Base-by-base conservation (phyloP, 2,797 vertebrate genomes). In the Botia kubotai region DNA sequence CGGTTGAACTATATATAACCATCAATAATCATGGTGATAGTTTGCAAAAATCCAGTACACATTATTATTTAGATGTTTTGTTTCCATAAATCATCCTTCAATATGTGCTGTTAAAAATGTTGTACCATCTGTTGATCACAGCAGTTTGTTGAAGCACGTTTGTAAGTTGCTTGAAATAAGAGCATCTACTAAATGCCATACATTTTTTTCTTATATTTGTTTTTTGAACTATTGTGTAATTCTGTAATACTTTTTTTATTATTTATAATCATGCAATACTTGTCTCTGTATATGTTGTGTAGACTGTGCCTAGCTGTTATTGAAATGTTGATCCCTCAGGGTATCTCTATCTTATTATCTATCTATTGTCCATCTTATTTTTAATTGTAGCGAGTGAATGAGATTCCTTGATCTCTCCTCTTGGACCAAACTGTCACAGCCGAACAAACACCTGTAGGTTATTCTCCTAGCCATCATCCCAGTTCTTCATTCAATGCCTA, bases 401-500 rank as follows among this genome's bases (percentile, higher is more conserved):
- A 82, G 17, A 72, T 53, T 74, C 14, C 19, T 72, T 62, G 55
- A 23, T 17, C 17, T 72, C 26, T 67, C 19, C 46, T 74, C 12
- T 79, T 50, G 81, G 46, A 72, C 26, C 52, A 48, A 68, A n/a
- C 77, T 19, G n/a, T 77, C 43, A 67, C 29, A 26, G 26, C 79
- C 10, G 29, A 12, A 62, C 53, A 53, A 19, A 19, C 14, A 39
- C 69, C 29, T 55, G 62, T 48, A 57, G 48, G 33, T 65, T 1
- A 60, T 87, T 84, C 87, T 82, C 83, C 39, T 83, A 21, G 58
- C 79, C 83, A 26, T 84, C 85, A 79, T 67, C 58, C 70, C 17
- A 86, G 83, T 88, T 86, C 85, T 87, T 85, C 84, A 65, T 93
- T 96, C 95, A 92, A 99, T 99, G 97, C 96, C 96, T 91, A 97